phyloP scores from a whole-genome alignment of 1,140 invertebrate species.

The Trichoplusia ni region DNA sequence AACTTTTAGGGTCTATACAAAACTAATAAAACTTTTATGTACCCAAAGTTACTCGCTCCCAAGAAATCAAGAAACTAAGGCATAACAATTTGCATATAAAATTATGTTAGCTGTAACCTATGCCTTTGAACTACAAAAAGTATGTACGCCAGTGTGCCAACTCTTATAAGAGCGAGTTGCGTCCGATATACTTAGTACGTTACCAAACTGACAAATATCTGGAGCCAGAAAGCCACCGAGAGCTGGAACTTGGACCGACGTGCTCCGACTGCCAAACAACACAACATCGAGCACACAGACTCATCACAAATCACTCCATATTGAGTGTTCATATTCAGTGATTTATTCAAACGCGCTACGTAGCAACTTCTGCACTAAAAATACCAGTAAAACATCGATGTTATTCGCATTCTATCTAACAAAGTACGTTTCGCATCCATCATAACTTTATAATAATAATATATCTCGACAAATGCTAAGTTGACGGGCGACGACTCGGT shows the following conservation, averaged over 20 bases:
- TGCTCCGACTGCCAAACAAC: slow-evolving; percentile 38
- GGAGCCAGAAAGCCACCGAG: slow-evolving; percentile 19
- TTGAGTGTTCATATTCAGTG: slow-evolving; percentile 44
- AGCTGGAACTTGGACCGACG: slow-evolving; percentile 30
- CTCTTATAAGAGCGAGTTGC: not conserved
- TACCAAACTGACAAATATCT: slow-evolving; percentile 36
- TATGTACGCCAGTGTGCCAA: slow-evolving; percentile 9
- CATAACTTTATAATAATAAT: slow-evolving; percentile 16
- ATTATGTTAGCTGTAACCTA: slow-evolving; percentile 23
- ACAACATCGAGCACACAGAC: slow-evolving; percentile 9
- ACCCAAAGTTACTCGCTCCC: not conserved
- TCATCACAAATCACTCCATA: slow-evolving; percentile 44
- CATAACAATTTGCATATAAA: slow-evolving; percentile 28
- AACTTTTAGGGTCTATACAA: not conserved
- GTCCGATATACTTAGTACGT: slow-evolving; percentile 17
- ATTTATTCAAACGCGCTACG: slow-evolving; percentile 38
- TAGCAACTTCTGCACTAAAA: slow-evolving; percentile 1
- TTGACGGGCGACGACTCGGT: slow-evolving; percentile 2
- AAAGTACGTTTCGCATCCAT: slow-evolving; percentile 2
- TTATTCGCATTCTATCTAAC: not conserved
- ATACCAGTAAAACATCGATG: not conserved
- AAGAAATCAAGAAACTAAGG: slow-evolving; percentile 12
- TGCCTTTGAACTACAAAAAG: slow-evolving; percentile 3
- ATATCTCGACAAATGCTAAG: not conserved
- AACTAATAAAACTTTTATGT: slow-evolving; percentile 21